phyloP scores from a whole-genome alignment of 1,140 invertebrate species.

The Conopomorpha cramerella region DNA sequence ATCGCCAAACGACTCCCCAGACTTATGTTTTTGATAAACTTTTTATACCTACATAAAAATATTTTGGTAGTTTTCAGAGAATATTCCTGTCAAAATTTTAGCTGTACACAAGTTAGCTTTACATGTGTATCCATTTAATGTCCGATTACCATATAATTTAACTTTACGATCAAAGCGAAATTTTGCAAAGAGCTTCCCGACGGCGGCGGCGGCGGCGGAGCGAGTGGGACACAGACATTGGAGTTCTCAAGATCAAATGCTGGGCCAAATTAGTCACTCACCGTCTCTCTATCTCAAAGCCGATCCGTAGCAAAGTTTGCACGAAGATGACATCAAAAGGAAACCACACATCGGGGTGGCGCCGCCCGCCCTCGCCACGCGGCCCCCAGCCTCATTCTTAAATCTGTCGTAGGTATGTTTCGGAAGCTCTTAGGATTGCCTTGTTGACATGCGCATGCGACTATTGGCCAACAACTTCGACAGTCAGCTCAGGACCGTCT shows the following conservation, averaged over 20 bases:
- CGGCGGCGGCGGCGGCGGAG: constrained; percentile 39
- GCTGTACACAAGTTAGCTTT: too few species aligned
- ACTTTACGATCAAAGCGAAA: constrained; percentile 60
- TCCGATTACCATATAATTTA: constrained; percentile 61
- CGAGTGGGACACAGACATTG: constrained; percentile 42
- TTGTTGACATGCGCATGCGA: constrained; percentile 54
- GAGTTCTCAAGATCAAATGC: constrained; percentile 55
- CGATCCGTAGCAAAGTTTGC: constrained; percentile 61
- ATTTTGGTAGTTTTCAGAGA: too few species aligned
- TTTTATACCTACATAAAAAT: too few species aligned
- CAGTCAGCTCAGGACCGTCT: constrained; percentile 32
- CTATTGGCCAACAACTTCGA: constrained; percentile 43
- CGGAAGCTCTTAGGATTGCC: constrained; percentile 44
- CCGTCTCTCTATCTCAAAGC: constrained; percentile 61
- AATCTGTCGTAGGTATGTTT: constrained; percentile 48
- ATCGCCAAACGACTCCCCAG: constrained; percentile 33
- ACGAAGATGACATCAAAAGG: constrained; percentile 61
- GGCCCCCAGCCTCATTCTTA: constrained; percentile 38
- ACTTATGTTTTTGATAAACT: constrained; percentile 34
- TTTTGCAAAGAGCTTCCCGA: constrained; percentile 56
- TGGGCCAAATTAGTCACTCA: constrained; percentile 61
- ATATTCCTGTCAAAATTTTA: too few species aligned
- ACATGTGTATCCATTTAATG: constrained; percentile 58
- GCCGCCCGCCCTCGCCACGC: constrained; percentile 23
- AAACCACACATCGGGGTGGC: constrained; percentile 57